These are phyloP conservation scores for Hypotaenidia okinawae DNA, from an alignment of 2,797 vertebrate species.

Conservation along the genomic window DNA sequence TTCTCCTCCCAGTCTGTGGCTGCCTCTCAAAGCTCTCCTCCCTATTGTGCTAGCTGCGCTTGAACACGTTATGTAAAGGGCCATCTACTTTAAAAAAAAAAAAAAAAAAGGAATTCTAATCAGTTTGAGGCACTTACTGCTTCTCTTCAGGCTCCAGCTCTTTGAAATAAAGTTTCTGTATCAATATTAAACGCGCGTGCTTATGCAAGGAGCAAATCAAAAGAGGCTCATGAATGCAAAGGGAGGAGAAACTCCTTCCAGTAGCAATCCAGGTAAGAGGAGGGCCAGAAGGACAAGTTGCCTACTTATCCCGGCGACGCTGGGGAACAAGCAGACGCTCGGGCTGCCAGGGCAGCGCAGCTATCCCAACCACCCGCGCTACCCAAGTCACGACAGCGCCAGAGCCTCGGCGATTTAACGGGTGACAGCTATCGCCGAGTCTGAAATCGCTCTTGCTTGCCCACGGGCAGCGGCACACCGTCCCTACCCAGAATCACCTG, in stretches of 20 bases:
- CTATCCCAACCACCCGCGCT: background rate
- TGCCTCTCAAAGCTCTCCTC: background rate
- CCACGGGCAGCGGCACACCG: background rate
- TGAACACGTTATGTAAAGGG: background rate
- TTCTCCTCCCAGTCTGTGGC: background rate
- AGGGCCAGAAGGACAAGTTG: constrained; percentile 13
- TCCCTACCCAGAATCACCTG: background rate
- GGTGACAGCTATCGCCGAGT: background rate
- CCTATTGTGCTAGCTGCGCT: background rate
- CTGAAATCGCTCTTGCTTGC: background rate
- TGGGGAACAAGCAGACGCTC: background rate
- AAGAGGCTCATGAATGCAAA: background rate
- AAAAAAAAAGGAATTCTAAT: background rate
- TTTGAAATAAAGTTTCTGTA: background rate
- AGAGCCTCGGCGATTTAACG: background rate
- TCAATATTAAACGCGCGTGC: background rate
- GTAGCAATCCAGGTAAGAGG: background rate
- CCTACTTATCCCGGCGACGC: background rate
- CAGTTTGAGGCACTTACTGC: background rate
- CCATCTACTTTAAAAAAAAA: background rate
- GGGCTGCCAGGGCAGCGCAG: background rate
- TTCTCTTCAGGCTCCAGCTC: background rate
- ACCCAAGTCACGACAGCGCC: background rate
- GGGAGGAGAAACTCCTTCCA: background rate
- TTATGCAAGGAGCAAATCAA: background rate